Conservation (phyloP, 2,113 vertebrate species). For the Origma solitaria region DNA sequence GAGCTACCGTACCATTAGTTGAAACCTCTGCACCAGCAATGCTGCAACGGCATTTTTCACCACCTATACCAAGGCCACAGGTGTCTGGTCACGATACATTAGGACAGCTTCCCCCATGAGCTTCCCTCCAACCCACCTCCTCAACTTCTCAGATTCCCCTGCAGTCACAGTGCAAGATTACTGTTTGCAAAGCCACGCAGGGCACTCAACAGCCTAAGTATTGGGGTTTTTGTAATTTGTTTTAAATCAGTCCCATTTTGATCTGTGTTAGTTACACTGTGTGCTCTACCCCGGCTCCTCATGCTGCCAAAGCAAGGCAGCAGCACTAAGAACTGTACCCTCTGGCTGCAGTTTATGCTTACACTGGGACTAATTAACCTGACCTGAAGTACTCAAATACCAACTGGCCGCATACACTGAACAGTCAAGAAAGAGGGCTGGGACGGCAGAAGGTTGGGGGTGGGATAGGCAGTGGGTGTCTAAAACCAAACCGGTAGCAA, state of each 20-base stretch:
- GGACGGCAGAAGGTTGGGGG: neutral
- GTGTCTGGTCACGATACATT: accelerated
- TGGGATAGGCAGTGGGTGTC: neutral
- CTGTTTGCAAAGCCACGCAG: neutral
- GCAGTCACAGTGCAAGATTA: neutral
- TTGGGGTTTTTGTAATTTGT: accelerated
- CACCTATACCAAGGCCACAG: neutral
- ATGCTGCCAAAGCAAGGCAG: neutral
- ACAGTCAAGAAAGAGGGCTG: neutral
- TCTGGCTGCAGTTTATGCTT: neutral
- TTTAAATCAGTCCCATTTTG: neutral
- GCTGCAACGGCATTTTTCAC: neutral
- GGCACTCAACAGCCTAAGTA: accelerated
- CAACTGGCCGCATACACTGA: neutral
- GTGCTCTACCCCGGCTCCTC: neutral
- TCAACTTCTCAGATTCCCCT: neutral
- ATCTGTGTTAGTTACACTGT: neutral
- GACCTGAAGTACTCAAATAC: neutral
- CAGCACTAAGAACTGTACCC: neutral
- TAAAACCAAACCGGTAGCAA: neutral
- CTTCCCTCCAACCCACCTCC: neutral
- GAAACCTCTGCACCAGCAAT: neutral
- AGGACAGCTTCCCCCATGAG: neutral
- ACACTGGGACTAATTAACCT: neutral
- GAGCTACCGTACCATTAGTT: neutral